These are phyloP conservation scores for Montifringilla adamsi DNA, from an alignment of 2,113 vertebrate species.

Conservation along the genomic window DNA sequence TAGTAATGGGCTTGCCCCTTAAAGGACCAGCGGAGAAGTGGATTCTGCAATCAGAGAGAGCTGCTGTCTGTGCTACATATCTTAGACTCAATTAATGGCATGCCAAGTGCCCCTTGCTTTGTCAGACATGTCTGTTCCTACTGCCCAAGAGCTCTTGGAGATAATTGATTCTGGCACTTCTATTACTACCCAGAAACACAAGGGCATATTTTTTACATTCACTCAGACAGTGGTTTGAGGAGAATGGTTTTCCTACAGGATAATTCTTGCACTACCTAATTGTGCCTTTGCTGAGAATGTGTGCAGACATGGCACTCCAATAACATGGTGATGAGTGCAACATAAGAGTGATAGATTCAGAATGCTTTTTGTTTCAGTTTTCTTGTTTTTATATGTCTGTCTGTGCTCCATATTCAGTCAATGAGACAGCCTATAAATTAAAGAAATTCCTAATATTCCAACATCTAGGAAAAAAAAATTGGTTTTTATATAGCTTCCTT, in stretches of 20 bases:
- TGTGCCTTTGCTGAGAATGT: background rate
- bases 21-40: background rate
- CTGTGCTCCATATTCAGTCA: background rate
- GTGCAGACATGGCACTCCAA: background rate
- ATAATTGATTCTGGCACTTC: slow-evolving; percentile 53
- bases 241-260: background rate
- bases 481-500: background rate
- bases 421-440: background rate
- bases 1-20: background rate
- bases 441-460: background rate
- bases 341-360: background rate
- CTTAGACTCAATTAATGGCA: background rate
- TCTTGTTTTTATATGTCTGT: background rate
- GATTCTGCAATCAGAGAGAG: background rate
- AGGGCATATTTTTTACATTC: slow-evolving; percentile 13
- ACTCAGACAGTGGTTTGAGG: background rate
- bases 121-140: background rate
- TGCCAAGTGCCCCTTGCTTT: background rate
- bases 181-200: slow-evolving; percentile 30
- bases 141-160: background rate
- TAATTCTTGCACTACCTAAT: background rate
- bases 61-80: background rate
- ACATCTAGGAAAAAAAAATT: background rate
- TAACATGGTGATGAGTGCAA: background rate
- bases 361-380: background rate